These are phyloP conservation scores for Tachystola acroxantha DNA, from an alignment of 2,888 invertebrate genomes.

Conservation along the genomic window DNA sequence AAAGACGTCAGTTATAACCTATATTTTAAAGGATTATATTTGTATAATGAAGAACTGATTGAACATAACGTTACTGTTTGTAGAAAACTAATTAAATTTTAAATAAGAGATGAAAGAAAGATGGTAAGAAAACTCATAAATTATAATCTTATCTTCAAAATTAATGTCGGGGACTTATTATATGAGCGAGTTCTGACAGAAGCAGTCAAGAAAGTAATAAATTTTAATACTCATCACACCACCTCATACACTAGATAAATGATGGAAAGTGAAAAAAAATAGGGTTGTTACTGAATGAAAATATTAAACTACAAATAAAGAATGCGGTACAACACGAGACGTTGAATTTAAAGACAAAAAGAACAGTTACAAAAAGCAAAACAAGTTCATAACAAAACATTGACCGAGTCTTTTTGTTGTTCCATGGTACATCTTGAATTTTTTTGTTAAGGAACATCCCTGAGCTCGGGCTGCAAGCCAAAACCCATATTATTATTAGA, in stretches of 20 bases:
- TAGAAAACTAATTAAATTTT: neutral
- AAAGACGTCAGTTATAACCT: neutral
- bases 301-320: neutral
- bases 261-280: slow-evolving; percentile 20
- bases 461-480: slow-evolving; percentile 57
- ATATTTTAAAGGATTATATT: no score
- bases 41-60: no score
- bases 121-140: slow-evolving; percentile 6
- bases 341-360: no score
- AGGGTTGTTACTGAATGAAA: slow-evolving; percentile 17
- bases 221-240: slow-evolving; percentile 14
- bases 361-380: no score
- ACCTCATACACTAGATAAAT: slow-evolving; percentile 18
- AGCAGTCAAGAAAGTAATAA: slow-evolving; percentile 12
- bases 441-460: slow-evolving; percentile 37
- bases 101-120: neutral
- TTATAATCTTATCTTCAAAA: slow-evolving; percentile 12
- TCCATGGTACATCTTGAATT: slow-evolving; percentile 10
- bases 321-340: no score
- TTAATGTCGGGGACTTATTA: slow-evolving; percentile 5
- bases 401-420: no score
- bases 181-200: slow-evolving; percentile 7
- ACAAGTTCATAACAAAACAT: no score
- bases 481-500: slow-evolving; percentile 67
- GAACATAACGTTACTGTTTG: neutral